Percentiles rank a stretch among this genome's conserved stretches.
These are phyloP conservation scores for Eilema depressum DNA, from an alignment of 2,888 invertebrate species.

Conservation along the genomic window DNA sequence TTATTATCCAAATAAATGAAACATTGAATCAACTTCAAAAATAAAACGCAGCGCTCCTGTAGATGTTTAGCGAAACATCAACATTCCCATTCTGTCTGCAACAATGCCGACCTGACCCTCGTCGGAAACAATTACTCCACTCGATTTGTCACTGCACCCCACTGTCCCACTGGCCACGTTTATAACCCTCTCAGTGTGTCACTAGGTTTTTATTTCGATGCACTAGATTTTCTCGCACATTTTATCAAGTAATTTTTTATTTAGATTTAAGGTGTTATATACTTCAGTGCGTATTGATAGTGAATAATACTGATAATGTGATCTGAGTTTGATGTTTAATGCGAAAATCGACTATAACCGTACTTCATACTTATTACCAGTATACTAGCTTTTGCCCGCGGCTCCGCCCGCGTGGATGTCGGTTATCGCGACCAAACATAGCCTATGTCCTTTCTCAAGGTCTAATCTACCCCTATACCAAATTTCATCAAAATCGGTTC, in stretches of 20 bases:
- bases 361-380: not conserved
- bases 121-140: constrained; percentile 35
- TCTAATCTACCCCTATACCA: too few relatives aligned
- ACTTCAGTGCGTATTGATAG: too few relatives aligned
- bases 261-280: too few relatives aligned
- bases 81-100: not conserved
- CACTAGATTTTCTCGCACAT: not conserved
- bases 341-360: not conserved
- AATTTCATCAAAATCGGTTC: too few relatives aligned
- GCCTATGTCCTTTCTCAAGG: too few relatives aligned
- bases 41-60: not conserved
- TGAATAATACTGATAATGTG: too few relatives aligned
- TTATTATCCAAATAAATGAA: too few relatives aligned
- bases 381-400: too few relatives aligned
- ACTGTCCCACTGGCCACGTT: constrained; percentile 4
- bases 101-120: constrained; percentile 5
- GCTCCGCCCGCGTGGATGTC: too few relatives aligned
- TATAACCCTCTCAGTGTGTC: not conserved
- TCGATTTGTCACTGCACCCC: constrained; percentile 39
- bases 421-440: too few relatives aligned
- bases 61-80: not conserved
- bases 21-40: not conserved
- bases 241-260: not conserved
- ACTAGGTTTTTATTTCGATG: not conserved
- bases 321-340: too few relatives aligned